Conservation (phyloP, 2,888 invertebrate genomes). For the Ophioninae sp. region DNA sequence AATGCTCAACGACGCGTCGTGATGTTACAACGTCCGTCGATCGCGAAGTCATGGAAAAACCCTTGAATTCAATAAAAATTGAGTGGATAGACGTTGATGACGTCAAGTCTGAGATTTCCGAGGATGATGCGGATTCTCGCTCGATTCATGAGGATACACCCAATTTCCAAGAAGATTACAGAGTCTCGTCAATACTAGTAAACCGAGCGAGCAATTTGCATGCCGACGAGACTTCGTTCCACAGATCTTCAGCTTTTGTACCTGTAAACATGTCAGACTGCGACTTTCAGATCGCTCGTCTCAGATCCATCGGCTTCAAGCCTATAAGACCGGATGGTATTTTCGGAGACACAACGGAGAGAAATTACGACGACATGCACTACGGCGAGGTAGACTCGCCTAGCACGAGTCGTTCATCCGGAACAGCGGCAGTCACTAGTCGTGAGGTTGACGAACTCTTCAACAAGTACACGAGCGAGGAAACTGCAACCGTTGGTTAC, state of each 20-base stretch:
- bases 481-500: constrained; percentile 75
- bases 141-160: constrained; percentile 51
- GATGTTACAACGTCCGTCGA: constrained; percentile 64
- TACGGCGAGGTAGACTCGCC: constrained; percentile 26
- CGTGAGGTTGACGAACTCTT: constrained; percentile 76
- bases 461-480: constrained; percentile 76
- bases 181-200: background rate
- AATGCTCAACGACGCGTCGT: constrained; percentile 68
- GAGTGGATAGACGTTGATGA: constrained; percentile 69
- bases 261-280: constrained; percentile 75
- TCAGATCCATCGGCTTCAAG: constrained; percentile 77
- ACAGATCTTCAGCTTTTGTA: constrained; percentile 74
- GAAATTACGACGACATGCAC: background rate
- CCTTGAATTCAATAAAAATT: constrained; percentile 57
- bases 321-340: constrained; percentile 69
- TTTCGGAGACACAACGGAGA: constrained; percentile 11
- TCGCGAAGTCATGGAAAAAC: constrained; percentile 39
- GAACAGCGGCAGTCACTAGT: constrained; percentile 33
- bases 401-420: constrained; percentile 19
- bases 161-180: background rate
- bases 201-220: background rate
- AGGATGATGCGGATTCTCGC: constrained; percentile 57
- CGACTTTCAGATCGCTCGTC: constrained; percentile 71
- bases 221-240: constrained; percentile 15
- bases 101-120: constrained; percentile 67